Base-by-base conservation (phyloP, 2,888 invertebrate species). In the Aquatica leii region DNA sequence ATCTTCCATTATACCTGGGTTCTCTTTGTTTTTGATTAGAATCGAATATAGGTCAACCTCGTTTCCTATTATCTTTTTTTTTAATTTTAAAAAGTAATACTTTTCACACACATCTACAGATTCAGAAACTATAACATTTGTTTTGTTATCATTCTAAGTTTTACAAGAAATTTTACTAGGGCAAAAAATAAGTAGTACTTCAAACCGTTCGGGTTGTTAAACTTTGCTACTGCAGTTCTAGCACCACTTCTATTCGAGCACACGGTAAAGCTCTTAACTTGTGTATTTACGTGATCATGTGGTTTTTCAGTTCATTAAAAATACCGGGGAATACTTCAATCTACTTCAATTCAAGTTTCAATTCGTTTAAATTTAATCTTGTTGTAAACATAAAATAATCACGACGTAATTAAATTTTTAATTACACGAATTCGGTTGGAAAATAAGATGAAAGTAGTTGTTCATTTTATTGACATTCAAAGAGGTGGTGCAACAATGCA, bases 191-290 rank as follows among this genome's bases (percentile, higher is more conserved):
- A 50, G 20, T 6, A 9, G 35, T 35, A 37, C 63, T 63, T 53
- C 17, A 63, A 59, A 54, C 43, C 34, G 54, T 57, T 59, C 63
- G 63, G 56, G 63, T 63, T 63, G 63, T 59, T 63, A 63, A 63
- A 63, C 63, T 63, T 62, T 50, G 53, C 54, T 48, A 59, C 53
- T 54, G 51, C 49, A 21, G 8, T 8, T 60, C 40, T 53, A 55
- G 62, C 37, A 31, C 52, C 62, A 55, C 58, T 63, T 58, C 18
- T 37, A 31, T 21, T 62, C 46, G 35, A 62, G 62, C 35, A 41
- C 63, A 56, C 52, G 46, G 43, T 62, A 51, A 52, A 56, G 56
- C 52, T 41, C 57, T 62, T 40, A 53, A 48, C 60, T 49, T 58
- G 40, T 50, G 24, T 54, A 60, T 53, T 54, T 57, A 57, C 52